Evolutionary conservation across 2,888 invertebrate species (phyloP), one percentile per base, ranked within the genome.

Genomic region (Dascillus cervinus): DNA sequence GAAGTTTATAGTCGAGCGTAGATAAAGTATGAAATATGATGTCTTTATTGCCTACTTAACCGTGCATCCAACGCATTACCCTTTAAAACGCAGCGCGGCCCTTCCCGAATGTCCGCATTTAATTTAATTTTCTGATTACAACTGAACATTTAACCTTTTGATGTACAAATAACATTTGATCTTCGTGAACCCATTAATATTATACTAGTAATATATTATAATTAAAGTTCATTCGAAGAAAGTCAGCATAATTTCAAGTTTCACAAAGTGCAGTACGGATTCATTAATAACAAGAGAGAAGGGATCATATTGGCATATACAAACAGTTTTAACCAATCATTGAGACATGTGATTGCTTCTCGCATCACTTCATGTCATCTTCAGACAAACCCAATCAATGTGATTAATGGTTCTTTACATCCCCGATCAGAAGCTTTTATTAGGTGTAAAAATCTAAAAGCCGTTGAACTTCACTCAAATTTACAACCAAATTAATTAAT

Each of bases 161-260:
- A n/a, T n/a, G n/a, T n/a, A n/a, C n/a, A n/a, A n/a, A n/a, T n/a
- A n/a, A n/a, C n/a, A n/a, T n/a, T n/a, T n/a, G n/a, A n/a, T n/a
- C n/a, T n/a, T n/a, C n/a, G n/a, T n/a, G n/a, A n/a, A n/a, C n/a
- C n/a, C n/a, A n/a, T n/a, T n/a, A n/a, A n/a, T n/a, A n/a, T 50
- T 49, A 50, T 45, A 45, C 41, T 45, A 34, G 43, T 34, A 48
- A 48, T 50, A 50, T 50, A 51, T 52, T 48, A 45, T 49, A 44
- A 46, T 43, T 47, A 52, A 52, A 50, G 49, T 47, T 47, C 50
- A 47, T 35, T 32, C 30, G 25, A 46, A 35, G 43, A 44, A 44
- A 46, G 46, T 40, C 25, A 37, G 32, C 29, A 43, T 44, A 41
- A 39, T 46, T 44, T 38, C 42, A 39, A 47, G 46, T 49, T 50